phyloP scores from a whole-genome alignment of 2,888 invertebrate species.

The Boloria euphrosyne region DNA sequence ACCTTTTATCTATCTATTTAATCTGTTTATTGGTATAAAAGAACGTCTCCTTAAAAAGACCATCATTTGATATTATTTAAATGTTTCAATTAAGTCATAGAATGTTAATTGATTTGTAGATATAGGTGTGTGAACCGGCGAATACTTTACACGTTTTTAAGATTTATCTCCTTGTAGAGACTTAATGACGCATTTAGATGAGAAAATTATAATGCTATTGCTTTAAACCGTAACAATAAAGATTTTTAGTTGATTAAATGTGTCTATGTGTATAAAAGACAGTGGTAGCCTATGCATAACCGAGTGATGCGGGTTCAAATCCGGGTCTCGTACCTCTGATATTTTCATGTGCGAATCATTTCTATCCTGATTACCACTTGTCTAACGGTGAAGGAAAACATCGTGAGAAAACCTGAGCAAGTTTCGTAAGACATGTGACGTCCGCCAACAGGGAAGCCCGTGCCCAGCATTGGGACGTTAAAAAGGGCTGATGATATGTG shows the following conservation, averaged over 20 bases:
- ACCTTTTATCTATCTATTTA: neutral
- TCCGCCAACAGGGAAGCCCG: too few relatives aligned
- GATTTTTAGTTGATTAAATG: neutral
- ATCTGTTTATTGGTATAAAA: neutral
- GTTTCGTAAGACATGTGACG: too few relatives aligned
- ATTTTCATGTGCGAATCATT: too few relatives aligned
- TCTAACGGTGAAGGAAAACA: too few relatives aligned
- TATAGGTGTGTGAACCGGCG: conserved; percentile 42
- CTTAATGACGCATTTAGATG: conserved; percentile 33
- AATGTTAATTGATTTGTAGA: conserved; percentile 55
- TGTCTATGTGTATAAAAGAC: neutral
- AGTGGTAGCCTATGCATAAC: too few relatives aligned
- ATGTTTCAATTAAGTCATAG: conserved; percentile 63
- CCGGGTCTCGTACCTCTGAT: too few relatives aligned
- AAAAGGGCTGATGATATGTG: too few relatives aligned
- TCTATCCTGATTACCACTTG: too few relatives aligned
- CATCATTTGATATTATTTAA: conserved; percentile 51
- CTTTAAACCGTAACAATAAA: neutral
- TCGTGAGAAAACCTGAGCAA: too few relatives aligned
- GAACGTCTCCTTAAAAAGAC: conserved; percentile 35
- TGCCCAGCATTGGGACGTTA: too few relatives aligned
- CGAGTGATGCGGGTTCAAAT: too few relatives aligned
- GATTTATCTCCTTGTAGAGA: conserved; percentile 30
- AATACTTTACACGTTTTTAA: conserved; percentile 29
- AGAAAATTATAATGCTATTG: conserved; percentile 24